These are phyloP conservation scores for Rhipidura dahli DNA, from an alignment of 2,113 vertebrate species.

Conservation along the genomic window DNA sequence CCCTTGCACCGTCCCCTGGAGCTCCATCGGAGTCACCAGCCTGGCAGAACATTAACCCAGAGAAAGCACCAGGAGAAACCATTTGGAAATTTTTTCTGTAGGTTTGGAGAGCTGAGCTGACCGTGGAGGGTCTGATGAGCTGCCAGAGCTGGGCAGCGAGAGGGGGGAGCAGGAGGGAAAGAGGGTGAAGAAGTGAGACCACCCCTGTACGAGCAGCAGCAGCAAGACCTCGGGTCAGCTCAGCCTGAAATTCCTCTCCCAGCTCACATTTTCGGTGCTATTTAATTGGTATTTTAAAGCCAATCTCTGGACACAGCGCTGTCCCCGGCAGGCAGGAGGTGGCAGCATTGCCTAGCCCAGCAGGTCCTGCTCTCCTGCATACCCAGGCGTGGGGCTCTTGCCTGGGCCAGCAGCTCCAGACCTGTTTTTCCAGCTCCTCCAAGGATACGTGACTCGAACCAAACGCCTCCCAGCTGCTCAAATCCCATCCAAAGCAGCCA, in stretches of 20 bases:
- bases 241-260: neutral
- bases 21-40: neutral
- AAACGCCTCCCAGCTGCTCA: neutral
- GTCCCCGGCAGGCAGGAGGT: constrained; percentile 31
- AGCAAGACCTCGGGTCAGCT: neutral
- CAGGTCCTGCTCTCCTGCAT: neutral
- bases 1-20: neutral
- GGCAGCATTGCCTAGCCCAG: constrained; percentile 63
- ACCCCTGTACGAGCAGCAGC: neutral
- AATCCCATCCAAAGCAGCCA: neutral
- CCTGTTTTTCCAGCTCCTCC: constrained; percentile 62
- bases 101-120: neutral
- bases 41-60: neutral
- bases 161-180: neutral
- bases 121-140: neutral
- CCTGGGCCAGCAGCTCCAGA: neutral
- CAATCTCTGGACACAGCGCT: neutral
- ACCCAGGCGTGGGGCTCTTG: neutral
- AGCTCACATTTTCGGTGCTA: neutral
- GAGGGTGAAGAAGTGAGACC: neutral
- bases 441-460: constrained; percentile 16
- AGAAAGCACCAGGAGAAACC: neutral
- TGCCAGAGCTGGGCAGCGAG: neutral
- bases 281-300: neutral
- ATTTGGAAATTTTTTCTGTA: neutral